Evolutionary conservation across 2,888 invertebrate genomes (phyloP).

Genomic region (Himalopsyche anomala): DNA sequence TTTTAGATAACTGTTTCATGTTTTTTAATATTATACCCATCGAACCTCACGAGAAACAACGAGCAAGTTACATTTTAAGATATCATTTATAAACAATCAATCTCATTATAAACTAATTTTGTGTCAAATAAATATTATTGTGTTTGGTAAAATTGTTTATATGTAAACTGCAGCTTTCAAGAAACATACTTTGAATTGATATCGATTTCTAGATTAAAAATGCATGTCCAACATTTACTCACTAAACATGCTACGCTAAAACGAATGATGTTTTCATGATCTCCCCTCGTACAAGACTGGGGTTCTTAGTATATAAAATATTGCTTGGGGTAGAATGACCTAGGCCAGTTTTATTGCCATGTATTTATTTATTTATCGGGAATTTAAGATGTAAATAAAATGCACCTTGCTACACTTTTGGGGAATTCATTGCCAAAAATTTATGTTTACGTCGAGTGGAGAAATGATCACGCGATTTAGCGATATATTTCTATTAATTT

Average conservation of each 20-base stretch:
- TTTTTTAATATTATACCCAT: too few species aligned
- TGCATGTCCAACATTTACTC: conserved; percentile 47
- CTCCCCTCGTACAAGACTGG: conserved; percentile 38
- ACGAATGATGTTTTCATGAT: conserved; percentile 41
- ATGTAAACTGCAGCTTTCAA: neutral
- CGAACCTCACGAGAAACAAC: too few species aligned
- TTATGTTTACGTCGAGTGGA: neutral
- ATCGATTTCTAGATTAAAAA: conserved; percentile 46
- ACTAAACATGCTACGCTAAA: conserved; percentile 33
- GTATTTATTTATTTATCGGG: conserved; percentile 62
- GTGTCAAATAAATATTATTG: too few species aligned
- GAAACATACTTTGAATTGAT: neutral
- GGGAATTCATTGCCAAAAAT: conserved; percentile 23
- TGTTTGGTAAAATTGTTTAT: too few species aligned
- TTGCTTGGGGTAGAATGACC: conserved; percentile 54
- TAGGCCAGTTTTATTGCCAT: conserved; percentile 55
- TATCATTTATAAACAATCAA: too few species aligned
- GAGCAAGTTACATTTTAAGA: too few species aligned
- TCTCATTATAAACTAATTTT: too few species aligned
- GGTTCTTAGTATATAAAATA: conserved; percentile 43
- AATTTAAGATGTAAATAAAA: conserved; percentile 59
- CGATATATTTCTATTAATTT: too few species aligned
- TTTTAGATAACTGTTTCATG: too few species aligned
- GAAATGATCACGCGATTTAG: neutral
- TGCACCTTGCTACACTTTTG: conserved; percentile 45